A percentile compares a stretch with the other conserved stretches of the same genome.
Conservation (phyloP, 2,888 invertebrate species). For the Oscheius sp. region DNA sequence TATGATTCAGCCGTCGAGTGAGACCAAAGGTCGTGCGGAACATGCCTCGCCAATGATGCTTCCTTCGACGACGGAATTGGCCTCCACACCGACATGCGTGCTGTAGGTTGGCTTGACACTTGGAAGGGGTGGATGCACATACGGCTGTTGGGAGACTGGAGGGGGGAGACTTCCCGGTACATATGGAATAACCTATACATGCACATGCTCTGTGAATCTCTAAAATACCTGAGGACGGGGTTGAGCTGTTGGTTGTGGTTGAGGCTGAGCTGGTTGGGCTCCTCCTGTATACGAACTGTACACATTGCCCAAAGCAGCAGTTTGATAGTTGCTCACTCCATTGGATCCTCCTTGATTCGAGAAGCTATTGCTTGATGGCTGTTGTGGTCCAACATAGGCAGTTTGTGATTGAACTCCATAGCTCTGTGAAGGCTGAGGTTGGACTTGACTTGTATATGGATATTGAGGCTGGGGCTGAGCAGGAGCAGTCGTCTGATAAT, state of each 20-base stretch:
- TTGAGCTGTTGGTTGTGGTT: constrained; percentile 4
- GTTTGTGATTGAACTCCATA: neutral
- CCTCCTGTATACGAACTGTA: constrained; percentile 12
- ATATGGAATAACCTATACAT: constrained; percentile 24
- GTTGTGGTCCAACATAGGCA: too few species aligned
- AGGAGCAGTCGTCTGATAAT: constrained; percentile 8
- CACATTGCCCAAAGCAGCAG: constrained; percentile 13
- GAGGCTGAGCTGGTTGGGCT: constrained; percentile 4
- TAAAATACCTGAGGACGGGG: constrained; percentile 23
- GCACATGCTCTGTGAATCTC: constrained; percentile 7
- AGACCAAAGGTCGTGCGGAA: neutral
- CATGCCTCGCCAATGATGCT: constrained; percentile 30
- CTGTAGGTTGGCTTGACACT: constrained; percentile 30
- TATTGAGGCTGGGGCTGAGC: neutral
- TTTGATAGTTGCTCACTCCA: constrained; percentile 16
- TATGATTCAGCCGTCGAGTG: neutral
- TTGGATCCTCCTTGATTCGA: neutral
- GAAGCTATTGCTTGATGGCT: constrained; percentile 14
- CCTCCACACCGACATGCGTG: constrained; percentile 26
- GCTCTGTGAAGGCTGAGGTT: constrained; percentile 1
- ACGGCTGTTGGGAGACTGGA: constrained; percentile 6
- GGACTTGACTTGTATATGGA: neutral
- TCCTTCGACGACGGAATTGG: constrained; percentile 26
- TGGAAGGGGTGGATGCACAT: constrained; percentile 20
- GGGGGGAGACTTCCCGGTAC: constrained; percentile 5